Percentiles rank a stretch among this genome's conserved stretches.
phyloP scores from a whole-genome alignment of 2,113 vertebrate genomes.

The Macquaria ambigua region DNA sequence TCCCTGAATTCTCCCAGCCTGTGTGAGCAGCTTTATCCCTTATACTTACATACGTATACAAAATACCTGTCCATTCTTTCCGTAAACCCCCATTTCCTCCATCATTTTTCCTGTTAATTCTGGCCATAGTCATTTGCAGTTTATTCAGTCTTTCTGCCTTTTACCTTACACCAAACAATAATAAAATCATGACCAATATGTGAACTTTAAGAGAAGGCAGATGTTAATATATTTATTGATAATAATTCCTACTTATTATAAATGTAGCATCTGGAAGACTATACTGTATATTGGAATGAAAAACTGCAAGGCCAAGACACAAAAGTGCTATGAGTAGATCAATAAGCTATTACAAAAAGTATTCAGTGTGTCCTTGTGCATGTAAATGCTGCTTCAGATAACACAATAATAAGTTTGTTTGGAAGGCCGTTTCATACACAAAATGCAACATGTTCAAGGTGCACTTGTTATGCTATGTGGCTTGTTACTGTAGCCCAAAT shows the following conservation, averaged over 20 bases:
- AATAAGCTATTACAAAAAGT: slow-evolving; percentile 24
- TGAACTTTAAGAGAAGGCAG: neutral
- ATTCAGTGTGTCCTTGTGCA: neutral
- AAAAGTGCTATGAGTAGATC: neutral
- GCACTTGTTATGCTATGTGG: neutral
- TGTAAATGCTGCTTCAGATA: slow-evolving; percentile 10
- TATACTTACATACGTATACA: neutral
- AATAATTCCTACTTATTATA: neutral
- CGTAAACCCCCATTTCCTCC: neutral
- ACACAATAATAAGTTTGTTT: slow-evolving; percentile 6
- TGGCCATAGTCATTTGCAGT: neutral
- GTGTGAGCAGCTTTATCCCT: slow-evolving; percentile 81
- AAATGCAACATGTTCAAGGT: neutral
- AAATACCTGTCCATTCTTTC: neutral
- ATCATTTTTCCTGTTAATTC: neutral
- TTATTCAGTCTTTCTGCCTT: neutral
- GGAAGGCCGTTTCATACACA: neutral
- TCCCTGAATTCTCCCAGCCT: slow-evolving; percentile 89
- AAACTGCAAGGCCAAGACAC: neutral
- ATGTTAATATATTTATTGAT: neutral
- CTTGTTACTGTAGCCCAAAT: neutral
- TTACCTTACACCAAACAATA: neutral
- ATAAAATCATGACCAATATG: neutral
- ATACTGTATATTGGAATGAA: slow-evolving; percentile 32
- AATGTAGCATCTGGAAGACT: slow-evolving; percentile 24